Base-by-base conservation (phyloP, 2,113 vertebrate genomes). In the Onychostoma macrolepis region DNA sequence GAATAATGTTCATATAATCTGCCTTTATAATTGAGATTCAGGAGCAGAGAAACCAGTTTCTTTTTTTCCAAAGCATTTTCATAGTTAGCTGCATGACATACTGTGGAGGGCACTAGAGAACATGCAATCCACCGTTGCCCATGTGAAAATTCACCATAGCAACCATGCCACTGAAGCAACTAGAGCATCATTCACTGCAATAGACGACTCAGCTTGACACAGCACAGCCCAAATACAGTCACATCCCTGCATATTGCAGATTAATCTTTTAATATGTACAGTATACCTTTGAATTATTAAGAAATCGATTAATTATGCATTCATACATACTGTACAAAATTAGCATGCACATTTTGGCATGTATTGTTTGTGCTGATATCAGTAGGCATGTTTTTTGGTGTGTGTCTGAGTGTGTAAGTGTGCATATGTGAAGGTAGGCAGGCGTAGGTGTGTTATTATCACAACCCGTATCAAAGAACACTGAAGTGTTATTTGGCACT, bases 111-210 rank as follows among this genome's bases (percentile, higher is more conserved):
- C 67, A 89, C 85, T 87, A 83, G 88, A 91, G 91, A 91, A 91
- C 91, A 87, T 88, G 88, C 89, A 90, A 87, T 91, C 90, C 72
- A 91, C 89, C 89, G 83, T 86, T 92, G 87, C 92, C 91, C 90
- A 89, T 89, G 92, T 92, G 93, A 92, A 94, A 93, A 91, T 95
- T 95, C 94, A 92, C 95, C 94, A 95, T 95, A 94, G 94, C 92
- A 95, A 96, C 95, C 90, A 90, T 36, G 0, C 91, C 90, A 92
- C 91, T 90, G 89, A 93, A 93, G 91, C 86, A 92, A 92, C 91
- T 85, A 91, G 87, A 88, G 92, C 90, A 67, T 88, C 71, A 84
- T 86, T 90, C 91, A 90, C 89, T 89, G 86, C 90, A 90, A 91
- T 92, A 90, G 91, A 89, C 90, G 91, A 85, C 87, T 89, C 92